Evolutionary conservation across 64 coral and sea anemone genomes (phyloP).

Genomic region (Porites australiensis): DNA sequence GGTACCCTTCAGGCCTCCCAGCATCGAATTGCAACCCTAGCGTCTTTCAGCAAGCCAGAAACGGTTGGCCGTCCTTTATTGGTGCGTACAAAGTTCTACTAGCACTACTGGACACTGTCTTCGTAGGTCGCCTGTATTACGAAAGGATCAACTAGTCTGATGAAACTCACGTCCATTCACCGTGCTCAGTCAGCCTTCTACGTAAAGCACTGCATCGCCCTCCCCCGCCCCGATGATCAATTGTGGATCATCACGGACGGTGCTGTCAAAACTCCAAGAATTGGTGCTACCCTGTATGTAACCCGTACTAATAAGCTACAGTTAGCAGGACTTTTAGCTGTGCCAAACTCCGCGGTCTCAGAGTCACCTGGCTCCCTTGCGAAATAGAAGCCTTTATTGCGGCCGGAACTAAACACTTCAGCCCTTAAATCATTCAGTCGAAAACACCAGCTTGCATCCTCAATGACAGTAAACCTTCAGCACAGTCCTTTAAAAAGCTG

Average conservation of each 20-base stretch:
- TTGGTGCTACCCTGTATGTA: constrained; percentile 50
- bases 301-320: background rate
- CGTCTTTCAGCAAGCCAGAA: background rate
- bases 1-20: background rate
- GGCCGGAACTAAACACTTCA: too few species aligned
- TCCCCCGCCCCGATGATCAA: constrained; percentile 33
- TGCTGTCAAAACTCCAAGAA: constrained; percentile 9
- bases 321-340: constrained; percentile 25
- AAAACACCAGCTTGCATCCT: background rate
- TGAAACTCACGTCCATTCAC: background rate
- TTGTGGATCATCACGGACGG: background rate
- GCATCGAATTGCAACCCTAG: background rate
- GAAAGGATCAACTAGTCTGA: background rate
- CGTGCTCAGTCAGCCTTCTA: background rate
- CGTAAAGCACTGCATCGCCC: background rate
- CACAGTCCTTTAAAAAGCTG: too few species aligned
- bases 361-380: constrained; percentile 24
- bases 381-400: too few species aligned
- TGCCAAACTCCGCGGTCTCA: background rate
- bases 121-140: constrained; percentile 10
- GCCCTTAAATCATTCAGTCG: background rate
- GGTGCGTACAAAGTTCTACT: background rate
- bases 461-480: background rate
- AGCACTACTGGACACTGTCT: constrained; percentile 8
- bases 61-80: constrained; percentile 7